Conservation (phyloP, 2,888 invertebrate species). For the Drosophila austrosaltans region DNA sequence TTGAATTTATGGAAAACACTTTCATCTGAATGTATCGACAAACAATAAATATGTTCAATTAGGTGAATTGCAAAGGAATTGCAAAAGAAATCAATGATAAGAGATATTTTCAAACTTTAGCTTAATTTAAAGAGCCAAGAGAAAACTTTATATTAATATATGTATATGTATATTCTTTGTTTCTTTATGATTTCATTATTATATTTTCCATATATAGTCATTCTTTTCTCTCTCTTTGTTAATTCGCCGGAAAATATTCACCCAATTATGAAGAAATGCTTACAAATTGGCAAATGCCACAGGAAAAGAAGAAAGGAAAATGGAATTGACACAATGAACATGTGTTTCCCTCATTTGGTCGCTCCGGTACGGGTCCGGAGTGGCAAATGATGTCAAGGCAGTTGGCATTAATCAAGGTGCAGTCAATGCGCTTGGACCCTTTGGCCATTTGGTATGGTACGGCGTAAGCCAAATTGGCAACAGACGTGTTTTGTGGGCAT, state of each 20-base stretch:
- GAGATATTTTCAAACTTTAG: too few species aligned
- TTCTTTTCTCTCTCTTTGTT: neutral
- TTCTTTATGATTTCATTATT: neutral
- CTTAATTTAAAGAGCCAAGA: too few species aligned
- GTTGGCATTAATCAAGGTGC: conserved; percentile 69
- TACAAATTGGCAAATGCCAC: neutral
- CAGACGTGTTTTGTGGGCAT: conserved; percentile 23
- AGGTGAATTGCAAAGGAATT: neutral
- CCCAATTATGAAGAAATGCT: neutral
- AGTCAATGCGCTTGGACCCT: conserved; percentile 48
- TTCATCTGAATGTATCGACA: neutral
- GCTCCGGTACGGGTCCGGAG: neutral
- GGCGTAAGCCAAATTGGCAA: conserved; percentile 43
- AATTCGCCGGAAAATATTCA: conserved; percentile 3
- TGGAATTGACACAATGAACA: conserved; percentile 27
- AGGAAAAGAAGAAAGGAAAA: conserved; percentile 10
- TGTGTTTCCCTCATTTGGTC: neutral
- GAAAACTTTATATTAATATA: too few species aligned
- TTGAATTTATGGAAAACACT: conserved; percentile 1
- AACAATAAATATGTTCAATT: neutral
- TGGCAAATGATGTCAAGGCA: conserved; percentile 42
- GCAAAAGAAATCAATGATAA: too few species aligned
- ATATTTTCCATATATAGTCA: neutral
- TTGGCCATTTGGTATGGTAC: conserved; percentile 27
- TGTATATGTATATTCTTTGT: too few species aligned